A percentile compares a stretch with the other conserved stretches of the same genome.
Conservation (phyloP, 1,140 invertebrate species). For the Aplysia californica region DNA sequence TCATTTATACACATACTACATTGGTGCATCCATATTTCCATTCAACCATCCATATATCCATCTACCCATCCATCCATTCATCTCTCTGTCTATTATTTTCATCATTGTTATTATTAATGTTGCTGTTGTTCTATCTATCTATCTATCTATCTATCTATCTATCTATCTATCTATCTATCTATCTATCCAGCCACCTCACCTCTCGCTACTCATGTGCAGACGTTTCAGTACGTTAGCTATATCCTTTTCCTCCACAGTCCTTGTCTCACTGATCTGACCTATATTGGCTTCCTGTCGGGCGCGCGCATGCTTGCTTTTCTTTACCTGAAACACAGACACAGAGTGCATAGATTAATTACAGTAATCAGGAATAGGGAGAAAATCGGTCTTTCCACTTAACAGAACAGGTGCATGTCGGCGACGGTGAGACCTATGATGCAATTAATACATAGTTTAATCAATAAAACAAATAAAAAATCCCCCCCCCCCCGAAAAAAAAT, state of each 20-base stretch:
- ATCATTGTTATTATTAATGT: neutral
- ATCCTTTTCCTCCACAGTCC: constrained; percentile 7
- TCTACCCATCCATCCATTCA: neutral
- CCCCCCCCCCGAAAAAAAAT: neutral
- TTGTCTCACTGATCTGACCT: neutral
- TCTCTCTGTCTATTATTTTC: neutral
- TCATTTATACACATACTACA: too few relatives aligned
- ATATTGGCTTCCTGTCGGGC: neutral
- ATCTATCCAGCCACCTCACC: neutral
- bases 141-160: too few relatives aligned
- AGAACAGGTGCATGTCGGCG: neutral
- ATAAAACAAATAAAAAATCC: neutral
- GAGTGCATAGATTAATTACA: neutral
- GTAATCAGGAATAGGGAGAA: neutral
- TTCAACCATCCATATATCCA: neutral
- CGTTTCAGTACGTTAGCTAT: constrained; percentile 31
- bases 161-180: too few relatives aligned
- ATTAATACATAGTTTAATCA: neutral
- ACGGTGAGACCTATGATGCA: neutral
- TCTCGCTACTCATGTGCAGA: constrained; percentile 34
- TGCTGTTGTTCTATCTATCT: too few relatives aligned
- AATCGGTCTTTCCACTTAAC: neutral
- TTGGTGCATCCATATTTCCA: neutral
- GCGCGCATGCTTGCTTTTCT: neutral
- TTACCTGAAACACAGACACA: constrained; percentile 7